Base-by-base conservation (phyloP, 1,140 invertebrate species). In the Formica selysi region DNA sequence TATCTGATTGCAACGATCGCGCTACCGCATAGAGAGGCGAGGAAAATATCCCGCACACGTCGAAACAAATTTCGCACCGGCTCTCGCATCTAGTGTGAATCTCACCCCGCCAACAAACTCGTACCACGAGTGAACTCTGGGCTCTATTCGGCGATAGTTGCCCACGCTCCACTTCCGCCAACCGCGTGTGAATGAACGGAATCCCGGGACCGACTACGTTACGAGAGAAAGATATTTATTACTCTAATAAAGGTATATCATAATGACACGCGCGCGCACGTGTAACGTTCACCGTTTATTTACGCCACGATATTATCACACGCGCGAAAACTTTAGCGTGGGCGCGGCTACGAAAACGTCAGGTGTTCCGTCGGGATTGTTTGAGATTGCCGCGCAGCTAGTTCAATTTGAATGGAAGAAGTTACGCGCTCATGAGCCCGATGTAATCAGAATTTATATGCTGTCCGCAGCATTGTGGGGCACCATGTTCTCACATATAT, bases 391-490 rank as follows among this genome's bases (percentile, higher is more conserved):
- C 54, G 79, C 54, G 29, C 26, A 32, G 38, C 79, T 57, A 74
- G 38, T 73, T 61, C 79, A 74, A 74, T 83, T 74, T 83, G 64
- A 73, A 83, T 83, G 68, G 68, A 83, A 83, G 54, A 83, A 83
- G 51, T 83, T 83, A 61, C 68, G 68, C 41, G 79, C 54, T 54
- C 48, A 68, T 61, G 38, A 61, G 79, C 51, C 32, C 65, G 67
- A 59, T 81, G 36, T 74, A 83, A 74, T 83, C 79, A 74, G 38
- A 64, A 83, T 74, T 73, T 83, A 61, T 61, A 74, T 41, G 57
- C 54, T 71, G 78, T 59, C 67, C 67, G 68, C 79, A 13, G 38
- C 71, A 81, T 64, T 61, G 67, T n/a, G 79, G 41, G 38, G 29
- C 38, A 44, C 11, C 67, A 26, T 70, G 78, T 80, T 57, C 54